These are phyloP conservation scores for Syrista parreyssii DNA, from an alignment of 2,888 invertebrate genomes.

Conservation along the genomic window DNA sequence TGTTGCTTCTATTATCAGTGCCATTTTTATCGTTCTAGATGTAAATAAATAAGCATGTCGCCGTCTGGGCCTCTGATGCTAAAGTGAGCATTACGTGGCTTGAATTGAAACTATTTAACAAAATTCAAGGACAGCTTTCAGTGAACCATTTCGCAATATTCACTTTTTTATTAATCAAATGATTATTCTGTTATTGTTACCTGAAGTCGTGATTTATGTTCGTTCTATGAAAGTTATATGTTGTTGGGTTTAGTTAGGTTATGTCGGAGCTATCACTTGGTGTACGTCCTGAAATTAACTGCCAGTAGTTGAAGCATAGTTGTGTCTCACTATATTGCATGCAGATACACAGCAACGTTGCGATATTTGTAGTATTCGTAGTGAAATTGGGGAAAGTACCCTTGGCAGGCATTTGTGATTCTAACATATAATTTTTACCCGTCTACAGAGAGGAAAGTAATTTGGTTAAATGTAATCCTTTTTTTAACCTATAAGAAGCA, in stretches of 20 bases:
- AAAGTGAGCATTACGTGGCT: neutral
- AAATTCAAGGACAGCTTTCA: neutral
- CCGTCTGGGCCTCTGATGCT: neutral
- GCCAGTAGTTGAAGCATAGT: too few species aligned
- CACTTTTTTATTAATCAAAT: neutral
- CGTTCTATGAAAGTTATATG: neutral
- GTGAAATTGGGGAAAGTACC: too few species aligned
- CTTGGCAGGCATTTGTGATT: too few species aligned
- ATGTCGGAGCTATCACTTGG: neutral
- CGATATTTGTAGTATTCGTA: too few species aligned
- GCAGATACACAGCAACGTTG: too few species aligned
- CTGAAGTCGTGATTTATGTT: neutral
- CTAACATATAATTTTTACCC: too few species aligned
- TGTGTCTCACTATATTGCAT: too few species aligned
- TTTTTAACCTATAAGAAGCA: too few species aligned
- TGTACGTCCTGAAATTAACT: neutral
- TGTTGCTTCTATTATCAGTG: neutral
- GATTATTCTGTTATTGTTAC: neutral
- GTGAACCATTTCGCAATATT: slow-evolving; percentile 9
- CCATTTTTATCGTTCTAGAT: neutral
- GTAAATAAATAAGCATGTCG: neutral
- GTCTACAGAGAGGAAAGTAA: too few species aligned
- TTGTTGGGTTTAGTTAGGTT: neutral
- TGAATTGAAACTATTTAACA: neutral
- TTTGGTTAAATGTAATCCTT: too few species aligned